Percentiles rank a stretch among this genome's conserved stretches.
Evolutionary conservation across 2,797 vertebrate species (phyloP).

Genomic region (Malurus splendens): DNA sequence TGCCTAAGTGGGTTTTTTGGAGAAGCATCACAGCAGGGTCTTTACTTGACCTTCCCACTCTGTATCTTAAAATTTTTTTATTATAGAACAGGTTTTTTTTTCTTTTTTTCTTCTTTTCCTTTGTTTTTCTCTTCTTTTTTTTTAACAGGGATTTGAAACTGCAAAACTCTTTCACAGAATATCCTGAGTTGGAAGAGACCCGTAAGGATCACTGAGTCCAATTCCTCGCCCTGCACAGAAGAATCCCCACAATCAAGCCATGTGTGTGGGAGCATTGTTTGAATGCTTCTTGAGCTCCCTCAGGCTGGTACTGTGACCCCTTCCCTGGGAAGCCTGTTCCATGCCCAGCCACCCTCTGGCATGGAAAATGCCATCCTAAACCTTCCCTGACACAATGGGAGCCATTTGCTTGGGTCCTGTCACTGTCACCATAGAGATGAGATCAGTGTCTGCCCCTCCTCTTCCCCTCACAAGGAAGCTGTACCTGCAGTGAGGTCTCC

Average conservation of each 20-base stretch:
- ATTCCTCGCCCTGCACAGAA: not conserved
- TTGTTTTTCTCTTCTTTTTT: not conserved
- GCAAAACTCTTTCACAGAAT: not conserved
- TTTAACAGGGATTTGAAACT: not conserved
- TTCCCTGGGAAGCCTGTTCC: not conserved
- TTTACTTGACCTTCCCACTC: not conserved
- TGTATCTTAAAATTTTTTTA: not conserved
- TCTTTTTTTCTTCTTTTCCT: not conserved
- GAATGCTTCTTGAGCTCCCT: not conserved
- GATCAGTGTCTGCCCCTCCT: rapidly evolving
- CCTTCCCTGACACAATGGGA: not conserved
- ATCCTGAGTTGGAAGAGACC: not conserved
- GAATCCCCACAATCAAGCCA: not conserved
- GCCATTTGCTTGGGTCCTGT: not conserved
- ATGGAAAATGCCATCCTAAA: not conserved
- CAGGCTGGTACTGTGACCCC: not conserved
- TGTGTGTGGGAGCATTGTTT: not conserved
- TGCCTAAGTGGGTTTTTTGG: not conserved
- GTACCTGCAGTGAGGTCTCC: not conserved
- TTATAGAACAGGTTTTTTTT: not conserved
- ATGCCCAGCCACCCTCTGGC: not conserved
- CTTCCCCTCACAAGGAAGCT: rapidly evolving
- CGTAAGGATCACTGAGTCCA: not conserved
- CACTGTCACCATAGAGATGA: not conserved
- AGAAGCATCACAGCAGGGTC: not conserved